Evolutionary conservation across 2,797 vertebrate genomes (phyloP).

Genomic region (Pagetopsis macropterus): DNA sequence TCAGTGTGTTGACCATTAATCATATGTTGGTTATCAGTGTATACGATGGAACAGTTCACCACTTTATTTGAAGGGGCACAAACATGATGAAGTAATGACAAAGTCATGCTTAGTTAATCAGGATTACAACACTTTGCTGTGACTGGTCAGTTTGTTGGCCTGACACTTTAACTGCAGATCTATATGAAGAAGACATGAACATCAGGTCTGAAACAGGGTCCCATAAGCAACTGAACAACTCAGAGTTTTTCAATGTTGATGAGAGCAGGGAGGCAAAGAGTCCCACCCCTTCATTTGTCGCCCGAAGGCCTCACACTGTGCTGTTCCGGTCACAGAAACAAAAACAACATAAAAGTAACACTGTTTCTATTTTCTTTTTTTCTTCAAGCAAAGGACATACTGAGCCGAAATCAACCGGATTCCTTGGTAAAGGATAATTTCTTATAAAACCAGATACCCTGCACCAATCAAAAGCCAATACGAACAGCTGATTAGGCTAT

Average conservation of each 20-base stretch:
- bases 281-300: constrained; percentile 24
- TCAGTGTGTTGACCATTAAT: no score
- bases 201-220: constrained; percentile 11
- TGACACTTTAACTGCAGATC: no score
- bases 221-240: constrained; percentile 30
- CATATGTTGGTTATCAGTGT: no score
- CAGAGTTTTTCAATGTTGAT: constrained; percentile 30
- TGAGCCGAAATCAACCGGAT: constrained; percentile 26
- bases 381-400: constrained; percentile 12
- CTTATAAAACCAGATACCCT: constrained; percentile 30
- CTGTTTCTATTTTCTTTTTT: constrained; percentile 14
- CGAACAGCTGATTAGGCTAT: constrained; percentile 43
- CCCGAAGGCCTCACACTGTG: constrained; percentile 25
- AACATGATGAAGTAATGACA: no score
- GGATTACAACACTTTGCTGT: no score
- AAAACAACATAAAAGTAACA: neutral
- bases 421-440: constrained; percentile 9
- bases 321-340: neutral
- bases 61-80: no score
- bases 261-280: constrained; percentile 13
- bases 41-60: no score
- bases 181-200: no score
- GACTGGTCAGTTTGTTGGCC: no score
- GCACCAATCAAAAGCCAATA: constrained; percentile 43
- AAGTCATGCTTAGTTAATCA: no score